Evolutionary conservation across 2,113 vertebrate genomes (phyloP), one percentile per base, ranked within the genome.

Genomic region (Polyodon spathula): DNA sequence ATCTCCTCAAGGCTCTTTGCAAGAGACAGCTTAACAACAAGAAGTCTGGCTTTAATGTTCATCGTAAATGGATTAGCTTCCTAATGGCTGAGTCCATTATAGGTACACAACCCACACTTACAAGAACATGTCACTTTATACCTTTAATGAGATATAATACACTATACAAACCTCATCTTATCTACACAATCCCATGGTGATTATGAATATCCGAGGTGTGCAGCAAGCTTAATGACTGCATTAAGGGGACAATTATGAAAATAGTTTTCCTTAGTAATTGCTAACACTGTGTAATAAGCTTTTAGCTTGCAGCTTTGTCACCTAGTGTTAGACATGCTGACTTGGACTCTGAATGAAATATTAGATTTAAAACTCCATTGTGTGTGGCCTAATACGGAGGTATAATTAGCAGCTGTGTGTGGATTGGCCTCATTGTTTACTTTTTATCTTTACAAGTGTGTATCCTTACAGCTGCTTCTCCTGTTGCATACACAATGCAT

Each of bases 201-300:
- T 50, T 50, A 50, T 10, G 46, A n/a, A n/a, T 50, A 50, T 50
- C 46, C n/a, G 46, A 50, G 46, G 46, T 50, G 46, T 50, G 46
- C 46, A 50, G 46, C 46, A 50, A 14, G 46, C 11, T 5, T 50
- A 50, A 50, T 50, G 46, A 10, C 46, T 50, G 10, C 46, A 50
- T n/a, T 50, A 50, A 50, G 46, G n/a, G 46, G 46, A n/a, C 46
- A 50, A 50, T 50, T 50, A 50, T 50, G 46, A 50, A n/a, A 50
- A 50, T 50, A 12, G 46, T 4, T 50, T 50, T 50, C 46, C n/a
- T n/a, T 5, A 14, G 46, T 50, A 50, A 50, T 50, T 50, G 46
- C 46, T 14, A 50, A 50, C 46, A 50, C 4, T 11, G 11, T 50
- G n/a, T n/a, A 50, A 50, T 50, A 4, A 50, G 46, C 11, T 50